phyloP scores from a whole-genome alignment of 2,113 vertebrate species.

The zebrafish (Danio rerio) region GRCz12tu NC_133179.1:10915001-10915500 shows the following conservation, averaged over 20 bases:
- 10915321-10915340: conserved; percentile 19
- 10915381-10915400: conserved; percentile 13
- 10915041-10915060: no score
- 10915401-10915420: background rate
- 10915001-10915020: no score
- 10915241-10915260: conserved; percentile 48
- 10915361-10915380: conserved; percentile 16
- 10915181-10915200: background rate
- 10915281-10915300: conserved; percentile 51
- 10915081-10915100: no score
- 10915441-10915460: background rate
- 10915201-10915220: conserved; percentile 15
- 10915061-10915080: no score
- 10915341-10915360: conserved; percentile 9
- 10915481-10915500: background rate
- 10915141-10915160: no score
- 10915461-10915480: background rate
- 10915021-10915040: no score
- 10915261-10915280: conserved; percentile 53
- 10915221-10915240: background rate
- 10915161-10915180: background rate
- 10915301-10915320: conserved; percentile 51
- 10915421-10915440: background rate
- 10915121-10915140: no score
- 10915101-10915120: no score